Percentiles rank a stretch among this genome's conserved stretches.
These are phyloP conservation scores for Tiphia femorata DNA, from an alignment of 2,888 invertebrate genomes.

Conservation along the genomic window DNA sequence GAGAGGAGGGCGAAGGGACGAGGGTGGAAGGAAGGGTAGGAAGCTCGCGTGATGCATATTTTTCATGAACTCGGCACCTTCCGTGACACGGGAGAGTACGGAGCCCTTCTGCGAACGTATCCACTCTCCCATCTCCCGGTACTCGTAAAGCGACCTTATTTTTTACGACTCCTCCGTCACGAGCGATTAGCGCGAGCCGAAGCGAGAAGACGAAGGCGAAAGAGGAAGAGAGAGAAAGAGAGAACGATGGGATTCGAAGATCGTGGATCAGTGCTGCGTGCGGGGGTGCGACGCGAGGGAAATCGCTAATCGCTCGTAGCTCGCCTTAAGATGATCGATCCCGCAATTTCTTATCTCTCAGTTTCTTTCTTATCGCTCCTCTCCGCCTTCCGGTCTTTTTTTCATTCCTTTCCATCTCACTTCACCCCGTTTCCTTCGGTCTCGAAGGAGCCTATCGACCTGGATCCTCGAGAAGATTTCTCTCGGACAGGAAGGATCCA, in stretches of 20 bases:
- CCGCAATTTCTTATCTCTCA: not conserved
- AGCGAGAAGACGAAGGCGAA: constrained; percentile 53
- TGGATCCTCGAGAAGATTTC: constrained; percentile 5
- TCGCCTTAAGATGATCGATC: no score
- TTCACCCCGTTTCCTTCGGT: not conserved
- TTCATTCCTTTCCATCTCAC: not conserved
- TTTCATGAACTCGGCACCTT: constrained; percentile 62
- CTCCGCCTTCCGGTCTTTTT: not conserved
- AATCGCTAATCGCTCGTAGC: no score
- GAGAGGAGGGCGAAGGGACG: constrained; percentile 4
- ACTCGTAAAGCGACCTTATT: constrained; percentile 65
- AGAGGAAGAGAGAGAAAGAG: no score
- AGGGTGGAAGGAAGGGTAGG: constrained; percentile 36
- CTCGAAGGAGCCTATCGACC: not conserved
- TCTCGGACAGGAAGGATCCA: no score
- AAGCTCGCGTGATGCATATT: constrained; percentile 64
- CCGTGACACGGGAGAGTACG: constrained; percentile 59
- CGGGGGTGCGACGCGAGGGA: no score
- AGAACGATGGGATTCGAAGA: no score
- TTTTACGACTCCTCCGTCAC: constrained; percentile 60
- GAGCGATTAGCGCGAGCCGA: constrained; percentile 59
- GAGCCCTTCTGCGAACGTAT: constrained; percentile 63
- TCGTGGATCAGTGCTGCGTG: no score
- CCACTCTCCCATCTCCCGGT: constrained; percentile 61
- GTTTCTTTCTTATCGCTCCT: no score